Percentiles rank a stretch among this genome's conserved stretches.
These are phyloP conservation scores for Sapayoa aenigma DNA, from an alignment of 2,113 vertebrate species.

Conservation along the genomic window DNA sequence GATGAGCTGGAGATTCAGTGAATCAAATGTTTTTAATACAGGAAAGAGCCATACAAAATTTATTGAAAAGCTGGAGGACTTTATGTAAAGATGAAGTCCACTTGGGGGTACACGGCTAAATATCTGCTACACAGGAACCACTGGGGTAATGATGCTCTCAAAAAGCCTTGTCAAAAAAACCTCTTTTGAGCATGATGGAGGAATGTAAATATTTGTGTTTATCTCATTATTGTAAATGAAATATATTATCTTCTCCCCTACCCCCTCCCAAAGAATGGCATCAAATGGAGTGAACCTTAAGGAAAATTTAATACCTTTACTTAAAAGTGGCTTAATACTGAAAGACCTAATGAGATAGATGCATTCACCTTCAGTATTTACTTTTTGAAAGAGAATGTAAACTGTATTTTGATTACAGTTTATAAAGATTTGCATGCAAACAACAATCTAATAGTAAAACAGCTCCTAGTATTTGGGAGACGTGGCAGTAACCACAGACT, in stretches of 20 bases:
- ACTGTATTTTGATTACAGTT: not conserved
- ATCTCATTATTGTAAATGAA: not conserved
- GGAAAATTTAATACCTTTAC: not conserved
- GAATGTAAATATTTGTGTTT: not conserved
- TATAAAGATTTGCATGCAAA: not conserved
- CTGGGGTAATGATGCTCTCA: not conserved
- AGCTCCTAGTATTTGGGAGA: not conserved
- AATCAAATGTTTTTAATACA: not conserved
- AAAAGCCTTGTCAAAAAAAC: not conserved
- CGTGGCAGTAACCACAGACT: not conserved
- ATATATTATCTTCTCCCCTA: not conserved
- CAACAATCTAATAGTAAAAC: not conserved
- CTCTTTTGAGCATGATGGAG: not conserved
- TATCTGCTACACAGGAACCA: not conserved
- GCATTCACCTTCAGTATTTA: not conserved
- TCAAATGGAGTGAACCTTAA: not conserved
- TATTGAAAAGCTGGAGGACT: not conserved
- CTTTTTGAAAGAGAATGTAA: not conserved
- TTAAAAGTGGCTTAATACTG: not conserved
- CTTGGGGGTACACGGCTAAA: not conserved
- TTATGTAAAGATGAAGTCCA: not conserved
- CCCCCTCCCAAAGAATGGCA: not conserved
- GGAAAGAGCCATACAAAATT: not conserved
- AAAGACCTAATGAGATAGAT: not conserved
- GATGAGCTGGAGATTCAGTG: not conserved